Base-by-base conservation (phyloP, 2,888 invertebrate species). In the Acleris emargana region DNA sequence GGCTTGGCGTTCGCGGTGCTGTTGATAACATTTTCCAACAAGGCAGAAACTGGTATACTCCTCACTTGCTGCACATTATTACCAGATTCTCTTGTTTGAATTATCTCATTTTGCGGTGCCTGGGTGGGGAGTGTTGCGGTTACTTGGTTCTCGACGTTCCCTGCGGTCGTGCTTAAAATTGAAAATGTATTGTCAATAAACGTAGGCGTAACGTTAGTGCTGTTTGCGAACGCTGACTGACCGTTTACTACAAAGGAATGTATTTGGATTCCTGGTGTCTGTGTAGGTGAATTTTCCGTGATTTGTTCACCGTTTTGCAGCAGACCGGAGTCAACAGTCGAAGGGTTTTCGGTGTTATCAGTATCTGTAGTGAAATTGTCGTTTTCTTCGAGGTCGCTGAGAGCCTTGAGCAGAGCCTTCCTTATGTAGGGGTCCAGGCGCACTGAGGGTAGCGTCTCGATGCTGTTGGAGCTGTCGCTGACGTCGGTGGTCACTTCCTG, bases 391-490 rank as follows among this genome's bases (percentile, higher is more conserved):
- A 97, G 87, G 76, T 96, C 96, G 58, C 94, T 95, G 5, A 97
- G 91, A 13, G 97, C 97, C 86, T 95, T 95, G 5, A 97, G 87
- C 50, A 97, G 87, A 1, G 97, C 97, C 83, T 95, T 94, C 17
- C 97, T 93, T 42, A 97, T 94, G 69, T 95, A 95, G 52, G 95
- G 95, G 81, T 97, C 96, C 62, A 97, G 84, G 67, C 95, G 94
- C 1, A 94, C 92, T 1, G 95, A 94, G 3, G 94, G 84, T 62
- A 90, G 90, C 5, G 88, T 68, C 57, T 92, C 91, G 49, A 93
- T 83, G 22, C 80, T 88, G 70, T 93, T 93, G 20, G 82, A 76
- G 68, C 85, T 87, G 64, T 93, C 90, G 71, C 84, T 85, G 53
- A 78, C 69, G 67, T 87, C 83, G 32, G 82, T 81, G 2, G 83